phyloP scores from a whole-genome alignment of 2,888 invertebrate species.

The Brenthis ino region DNA sequence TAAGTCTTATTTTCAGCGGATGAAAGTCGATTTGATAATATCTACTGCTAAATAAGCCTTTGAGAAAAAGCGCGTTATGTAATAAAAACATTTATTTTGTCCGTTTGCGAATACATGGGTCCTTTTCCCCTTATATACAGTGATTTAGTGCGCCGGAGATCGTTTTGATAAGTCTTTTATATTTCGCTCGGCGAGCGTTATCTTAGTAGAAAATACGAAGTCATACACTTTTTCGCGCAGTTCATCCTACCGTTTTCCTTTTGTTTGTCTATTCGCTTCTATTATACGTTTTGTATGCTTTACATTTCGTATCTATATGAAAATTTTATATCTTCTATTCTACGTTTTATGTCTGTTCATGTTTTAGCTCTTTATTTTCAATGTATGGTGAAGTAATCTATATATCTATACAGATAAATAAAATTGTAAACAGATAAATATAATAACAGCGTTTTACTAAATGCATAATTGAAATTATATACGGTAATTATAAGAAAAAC shows the following conservation, averaged over 20 bases:
- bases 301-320: constrained; percentile 4
- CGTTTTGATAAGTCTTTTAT: constrained; percentile 80
- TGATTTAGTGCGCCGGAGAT: constrained; percentile 81
- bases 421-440: too few relatives aligned
- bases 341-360: background rate
- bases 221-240: constrained; percentile 61
- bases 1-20: constrained; percentile 45
- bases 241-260: constrained; percentile 50
- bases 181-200: constrained; percentile 76
- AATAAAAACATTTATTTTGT: constrained; percentile 82
- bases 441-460: too few relatives aligned
- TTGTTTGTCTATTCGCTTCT: constrained; percentile 46
- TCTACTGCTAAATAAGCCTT: constrained; percentile 58
- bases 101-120: constrained; percentile 78
- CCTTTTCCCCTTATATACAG: constrained; percentile 78
- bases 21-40: constrained; percentile 48
- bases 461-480: too few relatives aligned
- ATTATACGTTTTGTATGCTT: constrained; percentile 42
- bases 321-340: background rate
- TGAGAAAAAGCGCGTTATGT: constrained; percentile 80
- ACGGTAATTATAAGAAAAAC: too few relatives aligned
- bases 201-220: constrained; percentile 74
- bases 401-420: constrained; percentile 11
- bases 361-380: background rate
- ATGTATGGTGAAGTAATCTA: constrained; percentile 41